phyloP scores from a whole-genome alignment of 1,140 invertebrate genomes.

The Xylocopa sonorina region DNA sequence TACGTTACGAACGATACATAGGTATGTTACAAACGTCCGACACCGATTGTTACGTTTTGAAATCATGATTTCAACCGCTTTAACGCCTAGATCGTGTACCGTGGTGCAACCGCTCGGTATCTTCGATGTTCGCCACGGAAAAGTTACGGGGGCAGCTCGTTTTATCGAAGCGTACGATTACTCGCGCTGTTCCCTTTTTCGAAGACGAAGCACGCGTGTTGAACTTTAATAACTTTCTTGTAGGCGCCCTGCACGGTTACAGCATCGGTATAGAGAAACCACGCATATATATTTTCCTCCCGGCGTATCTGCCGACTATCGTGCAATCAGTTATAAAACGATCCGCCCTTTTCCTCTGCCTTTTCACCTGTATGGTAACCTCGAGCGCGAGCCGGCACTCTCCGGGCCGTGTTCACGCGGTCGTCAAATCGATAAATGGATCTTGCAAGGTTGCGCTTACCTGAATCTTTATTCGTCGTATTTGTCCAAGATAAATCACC shows the following conservation, averaged over 20 bases:
- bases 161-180: conserved; percentile 1
- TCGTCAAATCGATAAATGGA: conserved; percentile 38
- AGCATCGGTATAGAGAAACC: conserved; percentile 44
- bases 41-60: too few species aligned
- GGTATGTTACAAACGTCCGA: too few species aligned
- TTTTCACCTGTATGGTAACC: conserved; percentile 5
- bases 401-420: background rate
- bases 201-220: conserved; percentile 9
- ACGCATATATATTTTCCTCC: conserved; percentile 41
- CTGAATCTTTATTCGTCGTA: background rate
- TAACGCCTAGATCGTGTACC: background rate
- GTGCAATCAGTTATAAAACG: conserved; percentile 46
- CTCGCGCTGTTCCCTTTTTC: conserved; percentile 23
- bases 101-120: background rate
- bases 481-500: conserved; percentile 8
- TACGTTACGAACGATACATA: too few species aligned
- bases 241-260: conserved; percentile 35
- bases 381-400: background rate
- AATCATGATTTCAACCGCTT: background rate
- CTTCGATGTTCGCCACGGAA: background rate
- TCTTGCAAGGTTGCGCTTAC: background rate
- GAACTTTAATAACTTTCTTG: conserved; percentile 55
- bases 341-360: conserved; percentile 42
- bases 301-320: conserved; percentile 29
- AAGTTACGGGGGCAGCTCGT: conserved; percentile 1